Base-by-base conservation (phyloP, 2,797 vertebrate genomes). In the Setipinna tenuifilis region DNA sequence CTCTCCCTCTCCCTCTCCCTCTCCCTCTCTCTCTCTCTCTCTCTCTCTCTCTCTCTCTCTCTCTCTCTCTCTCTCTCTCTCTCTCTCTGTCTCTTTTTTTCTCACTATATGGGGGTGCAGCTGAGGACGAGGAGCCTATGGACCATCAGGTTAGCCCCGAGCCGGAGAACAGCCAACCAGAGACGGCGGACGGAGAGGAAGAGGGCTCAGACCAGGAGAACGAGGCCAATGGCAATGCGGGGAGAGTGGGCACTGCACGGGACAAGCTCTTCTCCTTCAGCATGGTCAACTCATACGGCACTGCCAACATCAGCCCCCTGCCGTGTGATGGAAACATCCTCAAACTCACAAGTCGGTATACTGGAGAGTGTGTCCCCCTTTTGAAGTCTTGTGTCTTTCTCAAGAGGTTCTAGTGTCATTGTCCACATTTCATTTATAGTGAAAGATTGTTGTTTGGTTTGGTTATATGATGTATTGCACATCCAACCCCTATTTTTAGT, bases 241-340 rank as follows among this genome's bases (percentile, higher is more conserved):
- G 85, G 84, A 94, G 94, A 87, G 62, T 83, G 31, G 92, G 90
- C 84, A 90, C 91, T 28, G 88, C 92, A 25, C 94, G 91, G 28
- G 93, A 94, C 50, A 96, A 93, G 83, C 95, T 98, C 84, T 99
- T 99, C 88, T 96, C 96, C 83, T 98, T 99, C 90, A 98, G 97
- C 91, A 95, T 98, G 0, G 98, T 99, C 88, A 99, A 99, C 95
- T 96, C 97, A 0, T 98, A 97, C 0, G 98, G 98, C 78, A 99
- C 97, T 0, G 97, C 98, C 0, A 98, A 99, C 91, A 97, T 99
- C 91, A 97, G 97, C 90, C 95, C 97, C 0, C 93, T 98, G 90
- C 94, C 96, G 44, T 94, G 95, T 31, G 97, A 99, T 82, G 97
- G 97, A 82, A 98, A 97, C 89, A 87, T 97, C 65, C 96, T 99